These are phyloP conservation scores for Neofelis nebulosa DNA, from an alignment of 2,113 vertebrate species.

Conservation along the genomic window DNA sequence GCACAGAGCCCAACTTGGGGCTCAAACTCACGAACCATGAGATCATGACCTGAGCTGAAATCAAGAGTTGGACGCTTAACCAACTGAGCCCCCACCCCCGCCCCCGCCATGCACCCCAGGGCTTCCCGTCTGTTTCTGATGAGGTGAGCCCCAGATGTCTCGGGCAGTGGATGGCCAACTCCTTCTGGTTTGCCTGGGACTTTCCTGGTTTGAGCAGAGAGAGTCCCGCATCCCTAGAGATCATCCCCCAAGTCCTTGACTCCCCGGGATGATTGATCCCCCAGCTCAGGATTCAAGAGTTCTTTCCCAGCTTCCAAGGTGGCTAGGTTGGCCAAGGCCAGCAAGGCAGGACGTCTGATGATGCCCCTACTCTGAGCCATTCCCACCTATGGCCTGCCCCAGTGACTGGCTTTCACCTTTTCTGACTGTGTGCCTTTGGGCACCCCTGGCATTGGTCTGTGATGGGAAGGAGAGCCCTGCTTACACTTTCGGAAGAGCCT, in stretches of 20 bases:
- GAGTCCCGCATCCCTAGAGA: neutral
- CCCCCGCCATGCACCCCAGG: too few relatives aligned
- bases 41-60: too few relatives aligned
- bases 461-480: neutral
- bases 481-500: neutral
- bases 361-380: neutral
- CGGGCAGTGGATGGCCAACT: neutral
- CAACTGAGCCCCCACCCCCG: too few relatives aligned
- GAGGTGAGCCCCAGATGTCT: too few relatives aligned
- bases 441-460: neutral
- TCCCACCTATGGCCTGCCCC: neutral
- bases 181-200: neutral
- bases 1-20: too few relatives aligned
- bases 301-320: neutral
- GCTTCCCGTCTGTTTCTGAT: neutral
- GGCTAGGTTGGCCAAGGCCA: neutral
- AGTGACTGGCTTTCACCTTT: neutral
- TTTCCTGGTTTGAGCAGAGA: neutral
- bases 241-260: neutral
- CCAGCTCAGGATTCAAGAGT: neutral
- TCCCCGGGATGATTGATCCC: neutral
- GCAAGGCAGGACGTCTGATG: accelerated
- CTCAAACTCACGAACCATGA: too few relatives aligned
- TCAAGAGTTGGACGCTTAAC: too few relatives aligned
- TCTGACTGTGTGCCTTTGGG: neutral